Base-by-base conservation (phyloP, 2,888 invertebrate species). In the Dolichomitus sp. region DNA sequence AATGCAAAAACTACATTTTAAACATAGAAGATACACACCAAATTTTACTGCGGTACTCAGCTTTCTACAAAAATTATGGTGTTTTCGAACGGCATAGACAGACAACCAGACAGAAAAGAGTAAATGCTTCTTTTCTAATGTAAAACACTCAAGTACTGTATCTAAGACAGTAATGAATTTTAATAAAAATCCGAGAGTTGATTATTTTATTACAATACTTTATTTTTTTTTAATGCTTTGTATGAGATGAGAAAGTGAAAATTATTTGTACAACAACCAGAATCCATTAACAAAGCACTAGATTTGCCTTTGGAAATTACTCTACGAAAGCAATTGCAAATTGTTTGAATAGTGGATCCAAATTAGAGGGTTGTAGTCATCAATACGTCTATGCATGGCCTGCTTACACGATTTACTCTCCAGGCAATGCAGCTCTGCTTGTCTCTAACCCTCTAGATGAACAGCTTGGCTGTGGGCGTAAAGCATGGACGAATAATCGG, bases 401-500 rank as follows among this genome's bases (percentile, higher is more conserved):
- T 23, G 42, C 42, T 42, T 63, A 42, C 42, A 63, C 42, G 40
- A 59, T 63, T 42, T 42, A 63, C 63, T 23, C 27, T 23, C 23
- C 6, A 11, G 17, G 42, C 63, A 63, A 42, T 23, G 42, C 11
- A 4, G 27, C 57, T 19, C 19, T 7, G 12, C 1, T 17, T n/a
- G 17, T 4, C 42, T 54, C 17, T 37, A 45, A 19, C 54, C 40
- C 48, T 30, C 40, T 30, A 30, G 37, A 57, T 42, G 19, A 50
- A 27, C n/a, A 7, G 30, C n/a, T 42, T 5, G 45, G 3, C 48
- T 27, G 77, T 48, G 59, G 65, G 63, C 63, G 72, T 50, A 12
- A 14, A 69, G 61, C 63, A 70, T 52, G 77, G 69, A 77, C 61
- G 77, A 79, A 82, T 82, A 79, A 82, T 79, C 81, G 78, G 65